These are phyloP conservation scores for Oxytorus armatus DNA, from an alignment of 2,888 invertebrate species.

Conservation along the genomic window DNA sequence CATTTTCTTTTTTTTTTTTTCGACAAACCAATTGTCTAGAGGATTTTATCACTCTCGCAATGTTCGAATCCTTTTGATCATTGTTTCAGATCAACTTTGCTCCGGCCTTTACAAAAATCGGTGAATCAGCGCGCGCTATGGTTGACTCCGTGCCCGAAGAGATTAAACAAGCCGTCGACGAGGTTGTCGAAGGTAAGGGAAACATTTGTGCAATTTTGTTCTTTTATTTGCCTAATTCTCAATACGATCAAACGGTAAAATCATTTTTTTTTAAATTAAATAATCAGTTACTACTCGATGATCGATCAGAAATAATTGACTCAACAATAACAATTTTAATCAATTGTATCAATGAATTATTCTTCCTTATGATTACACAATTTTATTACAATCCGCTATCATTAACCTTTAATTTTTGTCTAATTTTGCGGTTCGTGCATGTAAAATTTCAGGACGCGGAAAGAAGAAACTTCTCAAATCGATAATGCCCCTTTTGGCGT, in stretches of 20 bases:
- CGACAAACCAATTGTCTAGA: neutral
- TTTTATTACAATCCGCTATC: neutral
- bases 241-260: no score
- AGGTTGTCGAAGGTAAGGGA: constrained; percentile 86
- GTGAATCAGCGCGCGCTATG: constrained; percentile 83
- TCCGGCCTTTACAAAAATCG: constrained; percentile 82
- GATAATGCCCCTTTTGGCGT: constrained; percentile 86
- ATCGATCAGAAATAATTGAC: neutral
- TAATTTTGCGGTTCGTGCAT: neutral
- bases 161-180: constrained; percentile 86
- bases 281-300: no score
- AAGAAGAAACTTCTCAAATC: constrained; percentile 86
- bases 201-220: neutral
- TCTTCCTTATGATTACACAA: no score
- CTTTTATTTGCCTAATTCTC: neutral
- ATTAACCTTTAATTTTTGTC: neutral
- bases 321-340: no score
- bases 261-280: no score
- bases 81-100: constrained; percentile 80
- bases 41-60: neutral
- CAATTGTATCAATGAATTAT: no score
- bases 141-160: constrained; percentile 86
- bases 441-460: constrained; percentile 85
- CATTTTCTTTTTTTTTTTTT: no score
- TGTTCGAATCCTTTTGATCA: neutral